These are phyloP conservation scores for Columbina picui DNA, from an alignment of 2,113 vertebrate species.

Conservation along the genomic window DNA sequence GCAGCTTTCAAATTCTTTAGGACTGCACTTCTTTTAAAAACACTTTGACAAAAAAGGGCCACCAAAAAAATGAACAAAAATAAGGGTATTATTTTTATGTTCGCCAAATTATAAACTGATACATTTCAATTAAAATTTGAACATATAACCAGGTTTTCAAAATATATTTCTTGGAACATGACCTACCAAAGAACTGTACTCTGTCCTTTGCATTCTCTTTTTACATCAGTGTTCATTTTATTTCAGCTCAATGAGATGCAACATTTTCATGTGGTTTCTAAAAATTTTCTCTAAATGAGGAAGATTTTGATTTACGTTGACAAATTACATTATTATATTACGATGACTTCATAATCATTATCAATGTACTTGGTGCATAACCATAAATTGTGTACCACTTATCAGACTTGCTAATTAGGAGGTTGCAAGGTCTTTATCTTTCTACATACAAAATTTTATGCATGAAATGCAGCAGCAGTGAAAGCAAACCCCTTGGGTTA, in stretches of 20 bases:
- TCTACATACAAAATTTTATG: background rate
- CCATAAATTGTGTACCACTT: constrained; percentile 40
- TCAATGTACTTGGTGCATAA: constrained; percentile 27
- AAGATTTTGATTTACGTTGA: background rate
- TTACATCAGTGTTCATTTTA: background rate
- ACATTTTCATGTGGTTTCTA: background rate
- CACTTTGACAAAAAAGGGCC: background rate
- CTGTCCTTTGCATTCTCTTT: background rate
- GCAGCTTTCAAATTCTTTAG: background rate
- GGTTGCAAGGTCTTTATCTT: constrained; percentile 22
- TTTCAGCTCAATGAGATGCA: background rate
- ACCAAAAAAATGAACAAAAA: background rate
- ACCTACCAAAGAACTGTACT: background rate
- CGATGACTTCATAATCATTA: constrained; percentile 51
- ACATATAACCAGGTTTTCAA: background rate
- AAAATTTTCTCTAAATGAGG: background rate
- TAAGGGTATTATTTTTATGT: background rate
- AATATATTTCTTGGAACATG: background rate
- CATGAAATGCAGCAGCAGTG: constrained; percentile 21
- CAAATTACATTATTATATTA: constrained; percentile 36
- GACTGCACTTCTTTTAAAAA: background rate
- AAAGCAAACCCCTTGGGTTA: constrained; percentile 45
- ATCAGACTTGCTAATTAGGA: constrained; percentile 63
- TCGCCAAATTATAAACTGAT: background rate
- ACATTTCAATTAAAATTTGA: background rate